Conservation (phyloP, 2,888 invertebrate species). For the Drosophila subsilvestris region DNA sequence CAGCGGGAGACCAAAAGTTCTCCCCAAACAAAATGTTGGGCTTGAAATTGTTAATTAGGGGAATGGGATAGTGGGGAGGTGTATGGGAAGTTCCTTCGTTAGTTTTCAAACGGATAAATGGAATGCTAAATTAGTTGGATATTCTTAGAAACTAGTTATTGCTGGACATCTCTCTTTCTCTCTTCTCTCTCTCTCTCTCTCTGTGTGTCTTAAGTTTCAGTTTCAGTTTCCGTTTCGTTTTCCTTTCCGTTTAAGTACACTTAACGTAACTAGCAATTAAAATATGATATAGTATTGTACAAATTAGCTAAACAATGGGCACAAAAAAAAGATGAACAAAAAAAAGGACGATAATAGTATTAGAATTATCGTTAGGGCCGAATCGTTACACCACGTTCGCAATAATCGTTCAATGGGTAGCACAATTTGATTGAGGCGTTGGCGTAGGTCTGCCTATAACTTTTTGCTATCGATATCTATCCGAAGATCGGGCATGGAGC, state of each 20-base stretch:
- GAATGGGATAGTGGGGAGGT: constrained; percentile 1
- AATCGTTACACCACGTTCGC: constrained; percentile 4
- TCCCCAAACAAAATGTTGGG: neutral
- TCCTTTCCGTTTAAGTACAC: neutral
- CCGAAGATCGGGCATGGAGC: constrained; percentile 82
- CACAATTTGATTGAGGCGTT: constrained; percentile 10
- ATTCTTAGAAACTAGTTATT: constrained; percentile 58
- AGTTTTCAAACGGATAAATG: constrained; percentile 32
- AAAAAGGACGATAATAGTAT: constrained; percentile 5
- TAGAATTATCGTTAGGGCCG: constrained; percentile 5
- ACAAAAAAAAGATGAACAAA: constrained; percentile 46
- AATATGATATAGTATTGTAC: constrained; percentile 25
- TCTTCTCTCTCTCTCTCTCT: neutral
- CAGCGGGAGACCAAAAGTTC: neutral
- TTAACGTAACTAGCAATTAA: constrained; percentile 74
- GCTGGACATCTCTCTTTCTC: constrained; percentile 32
- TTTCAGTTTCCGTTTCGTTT: neutral
- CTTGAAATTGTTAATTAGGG: neutral
- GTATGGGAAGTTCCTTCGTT: constrained; percentile 9
- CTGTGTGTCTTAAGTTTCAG: neutral
- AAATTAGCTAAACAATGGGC: constrained; percentile 57
- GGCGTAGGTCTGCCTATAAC: constrained; percentile 56
- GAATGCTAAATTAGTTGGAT: constrained; percentile 59
- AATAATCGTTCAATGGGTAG: constrained; percentile 45
- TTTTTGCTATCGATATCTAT: constrained; percentile 83